A percentile compares a stretch with the other conserved stretches of the same genome.
phyloP scores from a whole-genome alignment of 2,888 invertebrate species.

The Nephrotoma flavescens region DNA sequence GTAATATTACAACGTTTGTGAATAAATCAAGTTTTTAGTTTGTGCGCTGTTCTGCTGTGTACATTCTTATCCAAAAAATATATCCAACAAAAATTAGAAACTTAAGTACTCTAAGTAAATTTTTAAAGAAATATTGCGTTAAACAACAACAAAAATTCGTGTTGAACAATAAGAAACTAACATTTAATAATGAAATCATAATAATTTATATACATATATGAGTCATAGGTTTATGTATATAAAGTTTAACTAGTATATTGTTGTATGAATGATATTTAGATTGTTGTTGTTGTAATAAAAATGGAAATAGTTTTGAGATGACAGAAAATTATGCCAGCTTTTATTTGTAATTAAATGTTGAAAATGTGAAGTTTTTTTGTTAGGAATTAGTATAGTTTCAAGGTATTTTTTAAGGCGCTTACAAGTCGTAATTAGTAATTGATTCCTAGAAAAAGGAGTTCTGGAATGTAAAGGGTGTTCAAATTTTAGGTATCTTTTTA shows the following conservation, averaged over 20 bases:
- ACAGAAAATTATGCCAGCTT: neutral
- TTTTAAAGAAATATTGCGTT: neutral
- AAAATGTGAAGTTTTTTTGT: neutral
- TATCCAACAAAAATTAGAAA: neutral
- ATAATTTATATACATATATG: neutral
- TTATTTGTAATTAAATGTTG: neutral
- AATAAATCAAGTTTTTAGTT: neutral
- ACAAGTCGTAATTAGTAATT: too few species aligned
- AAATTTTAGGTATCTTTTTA: too few species aligned
- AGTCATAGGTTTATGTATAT: neutral
- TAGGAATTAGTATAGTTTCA: neutral
- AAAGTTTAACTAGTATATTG: neutral
- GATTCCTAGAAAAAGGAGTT: too few species aligned
- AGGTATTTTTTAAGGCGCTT: too few species aligned
- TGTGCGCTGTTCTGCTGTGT: neutral
- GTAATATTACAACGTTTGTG: neutral
- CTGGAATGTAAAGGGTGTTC: too few species aligned
- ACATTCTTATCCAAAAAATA: neutral
- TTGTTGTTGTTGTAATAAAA: neutral
- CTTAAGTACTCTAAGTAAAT: neutral
- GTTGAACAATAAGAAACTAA: neutral
- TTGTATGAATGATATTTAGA: neutral
- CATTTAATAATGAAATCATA: neutral
- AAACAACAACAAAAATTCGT: neutral
- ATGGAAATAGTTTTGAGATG: neutral